phyloP scores from a whole-genome alignment of 92 coral and sea anemone genomes.

The Phenganax marumi region DNA sequence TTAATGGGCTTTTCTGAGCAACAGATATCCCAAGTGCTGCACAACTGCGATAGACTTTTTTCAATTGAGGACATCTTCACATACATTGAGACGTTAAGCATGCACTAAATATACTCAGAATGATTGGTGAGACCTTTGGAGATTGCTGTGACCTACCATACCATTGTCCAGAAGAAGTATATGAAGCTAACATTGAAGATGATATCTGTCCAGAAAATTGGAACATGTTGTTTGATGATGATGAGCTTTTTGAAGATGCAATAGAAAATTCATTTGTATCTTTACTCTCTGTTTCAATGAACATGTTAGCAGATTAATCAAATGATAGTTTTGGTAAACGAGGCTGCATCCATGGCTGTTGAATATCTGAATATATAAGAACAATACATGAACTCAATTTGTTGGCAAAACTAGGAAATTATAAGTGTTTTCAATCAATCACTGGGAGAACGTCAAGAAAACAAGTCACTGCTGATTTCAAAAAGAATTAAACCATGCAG shows the following conservation, averaged over 20 bases:
- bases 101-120: constrained; percentile 48
- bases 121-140: constrained; percentile 56
- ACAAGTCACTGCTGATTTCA: too few relatives aligned
- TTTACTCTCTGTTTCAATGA: constrained; percentile 35
- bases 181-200: constrained; percentile 20
- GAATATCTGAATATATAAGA: background rate
- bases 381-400: too few relatives aligned
- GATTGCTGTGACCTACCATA: constrained; percentile 26
- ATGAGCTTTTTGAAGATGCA: constrained; percentile 53
- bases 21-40: constrained; percentile 56
- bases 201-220: constrained; percentile 46
- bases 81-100: constrained; percentile 54
- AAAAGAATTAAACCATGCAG: too few relatives aligned
- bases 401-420: too few relatives aligned
- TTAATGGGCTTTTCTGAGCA: constrained; percentile 58
- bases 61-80: constrained; percentile 47
- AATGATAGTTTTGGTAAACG: background rate
- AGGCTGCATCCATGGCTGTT: background rate
- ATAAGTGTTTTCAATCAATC: too few relatives aligned
- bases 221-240: constrained; percentile 52
- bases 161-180: background rate
- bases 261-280: constrained; percentile 55
- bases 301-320: background rate
- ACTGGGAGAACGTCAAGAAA: too few relatives aligned
- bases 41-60: constrained; percentile 47